Percentiles rank a stretch among this genome's conserved stretches.
Evolutionary conservation across 2,888 invertebrate species (phyloP).

Genomic region (Acleris literana): DNA sequence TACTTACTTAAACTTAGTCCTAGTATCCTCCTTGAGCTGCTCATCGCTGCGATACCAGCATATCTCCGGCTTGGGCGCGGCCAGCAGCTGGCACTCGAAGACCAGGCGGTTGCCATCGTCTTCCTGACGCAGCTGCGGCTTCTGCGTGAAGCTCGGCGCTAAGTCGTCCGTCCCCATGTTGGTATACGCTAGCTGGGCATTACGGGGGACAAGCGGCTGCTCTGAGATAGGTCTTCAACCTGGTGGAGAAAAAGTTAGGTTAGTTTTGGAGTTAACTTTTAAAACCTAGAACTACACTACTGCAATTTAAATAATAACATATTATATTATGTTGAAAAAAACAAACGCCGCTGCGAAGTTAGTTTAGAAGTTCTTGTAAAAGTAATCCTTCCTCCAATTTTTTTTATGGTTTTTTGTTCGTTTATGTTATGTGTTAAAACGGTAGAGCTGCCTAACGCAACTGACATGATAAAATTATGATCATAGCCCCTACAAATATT

Average conservation of each 20-base stretch:
- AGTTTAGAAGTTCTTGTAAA: no score
- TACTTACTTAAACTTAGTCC: constrained; percentile 89
- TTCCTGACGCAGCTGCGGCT: constrained; percentile 98
- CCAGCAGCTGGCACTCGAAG: constrained; percentile 96
- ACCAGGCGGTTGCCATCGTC: constrained; percentile 97
- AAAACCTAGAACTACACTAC: no score
- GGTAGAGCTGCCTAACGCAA: no score
- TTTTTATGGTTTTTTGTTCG: no score
- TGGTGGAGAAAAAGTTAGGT: constrained; percentile 43
- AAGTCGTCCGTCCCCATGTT: constrained; percentile 97
- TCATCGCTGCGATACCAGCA: constrained; percentile 96
- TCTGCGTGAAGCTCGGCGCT: constrained; percentile 99
- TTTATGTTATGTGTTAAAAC: no score
- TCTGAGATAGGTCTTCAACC: constrained; percentile 50
- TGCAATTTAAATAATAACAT: neutral
- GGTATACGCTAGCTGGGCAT: constrained; percentile 67
- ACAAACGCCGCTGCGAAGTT: no score
- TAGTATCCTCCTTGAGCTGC: constrained; percentile 90
- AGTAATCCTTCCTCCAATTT: no score
- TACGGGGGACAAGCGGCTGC: constrained; percentile 59
- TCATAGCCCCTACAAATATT: no score
- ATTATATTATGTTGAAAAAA: no score
- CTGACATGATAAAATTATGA: no score
- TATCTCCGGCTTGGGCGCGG: constrained; percentile 94
- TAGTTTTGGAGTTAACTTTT: neutral